Evolutionary conservation across 1,140 invertebrate species (phyloP).

Genomic region (Drosophila arizonae): DNA sequence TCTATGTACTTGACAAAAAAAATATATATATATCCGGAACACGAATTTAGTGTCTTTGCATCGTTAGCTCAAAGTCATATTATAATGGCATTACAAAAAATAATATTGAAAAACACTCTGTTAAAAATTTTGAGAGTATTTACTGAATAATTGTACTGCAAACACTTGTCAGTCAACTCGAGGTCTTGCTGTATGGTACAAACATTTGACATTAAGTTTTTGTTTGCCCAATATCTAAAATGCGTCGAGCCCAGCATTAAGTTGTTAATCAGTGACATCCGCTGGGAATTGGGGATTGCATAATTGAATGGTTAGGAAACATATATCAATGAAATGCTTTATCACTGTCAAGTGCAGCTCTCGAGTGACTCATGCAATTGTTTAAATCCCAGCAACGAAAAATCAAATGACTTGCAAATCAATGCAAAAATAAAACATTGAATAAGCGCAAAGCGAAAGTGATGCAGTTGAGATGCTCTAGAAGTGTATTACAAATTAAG

Average conservation of each 20-base stretch:
- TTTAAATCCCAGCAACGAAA: conserved; percentile 16
- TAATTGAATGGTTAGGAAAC: conserved; percentile 44
- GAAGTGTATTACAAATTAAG: too few species aligned
- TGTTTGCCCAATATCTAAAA: conserved; percentile 23
- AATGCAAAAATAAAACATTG: conserved; percentile 1
- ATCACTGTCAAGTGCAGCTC: conserved; percentile 39
- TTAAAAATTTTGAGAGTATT: background rate
- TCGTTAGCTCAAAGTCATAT: background rate
- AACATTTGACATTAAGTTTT: conserved; percentile 14
- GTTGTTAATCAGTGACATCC: conserved; percentile 37
- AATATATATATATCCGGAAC: too few species aligned
- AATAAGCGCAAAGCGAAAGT: background rate
- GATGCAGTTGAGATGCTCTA: background rate
- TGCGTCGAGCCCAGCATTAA: conserved; percentile 14
- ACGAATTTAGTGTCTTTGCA: background rate
- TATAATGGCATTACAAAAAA: background rate
- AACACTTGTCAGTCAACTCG: conserved; percentile 3
- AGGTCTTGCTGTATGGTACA: conserved; percentile 1
- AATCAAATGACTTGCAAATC: conserved; percentile 41
- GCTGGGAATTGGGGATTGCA: conserved; percentile 21
- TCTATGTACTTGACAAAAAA: too few species aligned
- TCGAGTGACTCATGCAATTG: conserved; percentile 27
- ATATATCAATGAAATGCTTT: conserved; percentile 40
- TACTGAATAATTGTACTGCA: background rate
- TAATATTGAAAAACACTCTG: background rate